Evolutionary conservation across 2,888 invertebrate species (phyloP), one percentile per base, ranked within the genome.

Genomic region (Bhutanitis thaidina): DNA sequence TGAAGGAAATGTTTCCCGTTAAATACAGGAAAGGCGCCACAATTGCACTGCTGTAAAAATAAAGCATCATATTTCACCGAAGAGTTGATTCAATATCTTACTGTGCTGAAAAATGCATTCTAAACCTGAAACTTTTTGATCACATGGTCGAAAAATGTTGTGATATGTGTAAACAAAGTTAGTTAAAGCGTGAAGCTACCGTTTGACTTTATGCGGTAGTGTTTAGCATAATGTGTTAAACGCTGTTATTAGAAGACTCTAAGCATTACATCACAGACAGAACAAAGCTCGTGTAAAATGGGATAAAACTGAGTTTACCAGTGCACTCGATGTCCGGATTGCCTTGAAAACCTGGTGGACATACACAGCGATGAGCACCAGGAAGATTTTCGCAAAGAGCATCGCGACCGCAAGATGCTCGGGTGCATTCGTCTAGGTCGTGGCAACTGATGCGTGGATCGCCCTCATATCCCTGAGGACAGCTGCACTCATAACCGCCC

Each of bases 401-500:
- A 62, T 93, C 93, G 56, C 94, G 90, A 46, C 97, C 97, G 75
- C 97, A 97, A 35, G 93, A 92, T 51, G 91, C 91, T 60, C 93
- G 91, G 15, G 92, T 83, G 71, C 96, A 96, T 79, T 94, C 95
- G 77, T 96, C 92, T 49, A 91, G 86, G 74, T 96, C 96, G 51
- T 81, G 77, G 75, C 97, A 97, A 45, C 93, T 94, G 10, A 91
- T 81, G 54, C 92, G 92, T 34, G 96, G 94, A 73, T 96, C 95
- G 15, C 96, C 96, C 57, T 94, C 93, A 80, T 91, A 95, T 58
- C 96, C 97, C 54, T 93, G 90, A 20, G 95, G 95, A 71, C 97
- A 97, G 71, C 94, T 93, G 90, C 97, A 97, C 76, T 93, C 93
- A 84, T 94, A 93, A 59, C 94, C 93, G 53, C 96, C 97, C 52